phyloP scores from a whole-genome alignment of 37 sponge, comb jelly and placozoan genomes.

The Chondrosia reniformis region DNA sequence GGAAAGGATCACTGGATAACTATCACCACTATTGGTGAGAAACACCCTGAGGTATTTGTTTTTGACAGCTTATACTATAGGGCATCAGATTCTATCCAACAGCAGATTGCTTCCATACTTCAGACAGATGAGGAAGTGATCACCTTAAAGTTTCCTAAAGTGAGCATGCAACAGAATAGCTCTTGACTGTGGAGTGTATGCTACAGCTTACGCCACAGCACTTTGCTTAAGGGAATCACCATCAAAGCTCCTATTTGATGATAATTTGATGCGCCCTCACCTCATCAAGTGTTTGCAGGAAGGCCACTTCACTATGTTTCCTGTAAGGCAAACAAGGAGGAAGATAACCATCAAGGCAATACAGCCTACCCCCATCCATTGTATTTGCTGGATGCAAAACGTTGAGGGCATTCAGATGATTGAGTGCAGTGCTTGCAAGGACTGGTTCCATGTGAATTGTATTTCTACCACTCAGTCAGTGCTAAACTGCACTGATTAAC shows the following conservation, averaged over 20 bases:
- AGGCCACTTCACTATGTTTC: slow-evolving; percentile 20
- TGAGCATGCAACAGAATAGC: neutral
- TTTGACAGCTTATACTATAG: slow-evolving; percentile 12
- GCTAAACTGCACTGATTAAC: neutral
- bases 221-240: slow-evolving; percentile 22
- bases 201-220: slow-evolving; percentile 10
- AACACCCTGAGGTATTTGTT: slow-evolving; percentile 18
- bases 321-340: slow-evolving; percentile 11
- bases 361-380: neutral
- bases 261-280: slow-evolving; percentile 3
- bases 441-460: neutral
- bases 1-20: slow-evolving; percentile 22
- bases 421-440: neutral
- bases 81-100: neutral
- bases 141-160: slow-evolving; percentile 5
- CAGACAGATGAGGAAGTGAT: neutral
- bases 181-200: slow-evolving; percentile 23
- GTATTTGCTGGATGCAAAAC: slow-evolving; percentile 20
- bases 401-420: neutral
- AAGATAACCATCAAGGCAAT: neutral
- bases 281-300: slow-evolving; percentile 18
- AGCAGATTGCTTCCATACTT: slow-evolving; percentile 17
- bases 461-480: neutral
- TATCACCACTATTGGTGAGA: slow-evolving; percentile 1
- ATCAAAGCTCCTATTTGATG: slow-evolving; percentile 2